Base-by-base conservation (phyloP, 2,888 invertebrate species). In the Tachina lurida region DNA sequence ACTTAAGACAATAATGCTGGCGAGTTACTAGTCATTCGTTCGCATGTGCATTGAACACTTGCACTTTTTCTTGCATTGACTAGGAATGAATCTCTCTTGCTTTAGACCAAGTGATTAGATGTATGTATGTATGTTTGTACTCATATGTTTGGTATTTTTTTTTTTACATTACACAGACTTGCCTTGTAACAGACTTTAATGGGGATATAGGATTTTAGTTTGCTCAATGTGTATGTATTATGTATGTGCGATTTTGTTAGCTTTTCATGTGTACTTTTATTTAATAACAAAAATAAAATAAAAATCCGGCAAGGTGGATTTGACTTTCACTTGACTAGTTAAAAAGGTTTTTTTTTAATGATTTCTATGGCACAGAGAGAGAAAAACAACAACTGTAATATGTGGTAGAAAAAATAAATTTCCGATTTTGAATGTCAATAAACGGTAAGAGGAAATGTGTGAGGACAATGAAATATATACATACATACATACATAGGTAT, bases 241-340 rank as follows among this genome's bases (percentile, higher is more conserved):
- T 15, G 15, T 78, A 54, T 79, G 47, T 45, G 41, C 41, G 31
- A 65, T 62, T 68, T 65, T 74, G 67, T 52, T 5, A 49, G 65
- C 5, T 76, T 80, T 84, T 68, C 67, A 58, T 80, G 60, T 80
- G 63, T 62, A 70, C 75, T 75, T 76, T 62, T 65, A 54, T 56
- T 79, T 79, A 79, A 47, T 62, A 71, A 63, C 52, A 62, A 70
- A 52, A 31, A 43, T 15, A 54, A 54, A 45, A 45, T 19, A 62
- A 41, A 71, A 74, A 52, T 45, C 52, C 47, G 63, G 82, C 82
- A 86, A 82, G 82, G 82, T 86, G 86, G 65, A 86, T 82, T 67
- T 86, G 82, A 86, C 86, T 86, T 86, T 86, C 86, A 86, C 86
- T 86, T 86, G 85, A 82, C 75, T 86, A 82, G 82, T 82, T 75